These are phyloP conservation scores for Leptopilina drosophilae DNA, from an alignment of 2,888 invertebrate genomes.

Conservation along the genomic window DNA sequence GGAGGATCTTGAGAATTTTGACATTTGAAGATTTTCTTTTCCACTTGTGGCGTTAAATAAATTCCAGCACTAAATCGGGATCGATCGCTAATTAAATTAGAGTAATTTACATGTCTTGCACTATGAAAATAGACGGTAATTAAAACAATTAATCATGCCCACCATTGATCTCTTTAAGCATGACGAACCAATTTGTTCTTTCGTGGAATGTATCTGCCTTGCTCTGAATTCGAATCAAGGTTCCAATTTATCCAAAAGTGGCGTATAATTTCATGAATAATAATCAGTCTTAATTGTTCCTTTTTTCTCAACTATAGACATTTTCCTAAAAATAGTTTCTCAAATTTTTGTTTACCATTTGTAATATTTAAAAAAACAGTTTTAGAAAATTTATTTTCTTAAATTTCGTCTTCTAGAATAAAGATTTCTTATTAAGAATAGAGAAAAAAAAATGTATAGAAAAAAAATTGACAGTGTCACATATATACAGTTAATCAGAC, in stretches of 20 bases:
- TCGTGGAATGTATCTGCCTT: constrained; percentile 37
- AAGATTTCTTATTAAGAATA: too few species aligned
- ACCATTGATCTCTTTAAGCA: constrained; percentile 32
- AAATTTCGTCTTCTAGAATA: too few species aligned
- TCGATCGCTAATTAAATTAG: not conserved
- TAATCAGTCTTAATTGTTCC: constrained; percentile 17
- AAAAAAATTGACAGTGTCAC: not conserved
- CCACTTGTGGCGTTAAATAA: not conserved
- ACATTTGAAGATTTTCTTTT: not conserved
- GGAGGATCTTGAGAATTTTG: not conserved
- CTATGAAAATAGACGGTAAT: constrained; percentile 30
- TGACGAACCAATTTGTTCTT: constrained; percentile 36
- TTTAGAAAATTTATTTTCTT: too few species aligned
- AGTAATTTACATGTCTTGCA: constrained; percentile 8
- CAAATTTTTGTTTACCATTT: too few species aligned
- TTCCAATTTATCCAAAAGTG: constrained; percentile 29
- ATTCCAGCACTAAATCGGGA: not conserved
- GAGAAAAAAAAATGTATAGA: not conserved
- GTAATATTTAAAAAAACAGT: too few species aligned
- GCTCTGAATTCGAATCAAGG: constrained; percentile 30
- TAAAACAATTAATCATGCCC: constrained; percentile 30
- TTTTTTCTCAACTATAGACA: not conserved
- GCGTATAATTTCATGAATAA: constrained; percentile 16
- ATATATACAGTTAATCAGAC: not conserved
- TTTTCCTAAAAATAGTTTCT: not conserved